Evolutionary conservation across 2,797 vertebrate genomes (phyloP), one percentile per base, ranked within the genome.

Genomic region (Cynodonichthys magdalenae): DNA sequence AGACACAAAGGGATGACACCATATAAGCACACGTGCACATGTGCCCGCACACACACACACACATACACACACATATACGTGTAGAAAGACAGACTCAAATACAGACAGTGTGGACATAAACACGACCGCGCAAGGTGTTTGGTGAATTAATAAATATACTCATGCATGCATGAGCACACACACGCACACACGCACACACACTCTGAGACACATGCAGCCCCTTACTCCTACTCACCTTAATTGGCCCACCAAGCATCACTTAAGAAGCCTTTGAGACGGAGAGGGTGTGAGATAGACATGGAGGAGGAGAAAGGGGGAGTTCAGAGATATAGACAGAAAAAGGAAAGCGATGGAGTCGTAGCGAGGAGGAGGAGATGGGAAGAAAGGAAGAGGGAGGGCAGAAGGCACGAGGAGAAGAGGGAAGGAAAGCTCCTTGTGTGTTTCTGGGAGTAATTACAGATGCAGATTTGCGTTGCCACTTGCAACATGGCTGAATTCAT

Each of bases 401-500:
- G 69, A 63, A 86, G 79, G 71, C 74, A 72, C 3, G 59, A 86
- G 78, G 80, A 77, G 69, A 58, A 75, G 71, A 84, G 74, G 77
- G 73, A 80, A 77, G 84, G 77, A 82, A 88, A 80, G 84, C 80
- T 84, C 74, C 68, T 73, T 59, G 77, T 92, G 90, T 91, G 85
- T 94, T 93, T 93, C 92, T 86, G 85, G 84, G 91, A 89, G 91
- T 93, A 94, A 94, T 93, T 94, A 94, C 92, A 91, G 91, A 94
- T 94, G 93, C 92, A 94, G 93, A 94, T 93, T 93, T 88, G 88
- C 83, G 86, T 90, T 94, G 92, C 92, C 92, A 94, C 92, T 93
- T 91, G 92, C 92, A 93, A 92, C 92, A 93, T 94, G 90, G 90
- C 91, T 93, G 92, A 93, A 93, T 94, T 94, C 91, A 94, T 94